Percentiles rank a stretch among this genome's conserved stretches.
phyloP scores from a whole-genome alignment of 2,888 invertebrate species.

The Mythimna loreyi region DNA sequence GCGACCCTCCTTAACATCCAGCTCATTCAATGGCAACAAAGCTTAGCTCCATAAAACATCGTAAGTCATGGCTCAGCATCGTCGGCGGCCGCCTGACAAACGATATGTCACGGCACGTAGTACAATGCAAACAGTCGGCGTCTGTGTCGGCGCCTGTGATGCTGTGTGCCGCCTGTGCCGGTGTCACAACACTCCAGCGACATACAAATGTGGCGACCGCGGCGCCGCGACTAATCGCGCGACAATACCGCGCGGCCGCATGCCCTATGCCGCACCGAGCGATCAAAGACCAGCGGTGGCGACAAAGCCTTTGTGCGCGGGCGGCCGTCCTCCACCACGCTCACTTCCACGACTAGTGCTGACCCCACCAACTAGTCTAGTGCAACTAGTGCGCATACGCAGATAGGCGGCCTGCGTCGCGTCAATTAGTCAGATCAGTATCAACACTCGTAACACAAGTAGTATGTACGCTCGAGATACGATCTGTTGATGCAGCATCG shows the following conservation, averaged over 20 bases:
- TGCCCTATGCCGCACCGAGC: slow-evolving; percentile 72
- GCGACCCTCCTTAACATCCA: slow-evolving; percentile 75
- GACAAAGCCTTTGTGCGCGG: slow-evolving; percentile 83
- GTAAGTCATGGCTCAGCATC: slow-evolving; percentile 72
- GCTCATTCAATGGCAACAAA: slow-evolving; percentile 79
- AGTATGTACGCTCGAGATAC: slow-evolving; percentile 68
- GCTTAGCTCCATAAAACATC: slow-evolving; percentile 80
- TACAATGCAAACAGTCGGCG: slow-evolving; percentile 89
- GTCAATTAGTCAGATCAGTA: slow-evolving; percentile 67
- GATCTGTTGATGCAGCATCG: slow-evolving; percentile 69
- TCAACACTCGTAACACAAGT: slow-evolving; percentile 80
- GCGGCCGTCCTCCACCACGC: slow-evolving; percentile 69
- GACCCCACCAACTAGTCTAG: slow-evolving; percentile 9
- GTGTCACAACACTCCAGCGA: slow-evolving; percentile 86
- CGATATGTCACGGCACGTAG: slow-evolving; percentile 89
- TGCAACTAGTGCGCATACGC: not conserved
- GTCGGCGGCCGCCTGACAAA: slow-evolving; percentile 81
- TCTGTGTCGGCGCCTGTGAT: slow-evolving; percentile 85
- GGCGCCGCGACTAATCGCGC: slow-evolving; percentile 86
- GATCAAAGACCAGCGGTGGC: slow-evolving; percentile 75
- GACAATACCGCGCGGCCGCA: slow-evolving; percentile 79
- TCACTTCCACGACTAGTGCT: slow-evolving; percentile 26
- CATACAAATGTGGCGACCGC: slow-evolving; percentile 70
- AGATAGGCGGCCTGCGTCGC: slow-evolving; percentile 35
- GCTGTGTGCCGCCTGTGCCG: slow-evolving; percentile 77